These are phyloP conservation scores for Arion vulgaris DNA, from an alignment of 1,140 invertebrate species.

Conservation along the genomic window DNA sequence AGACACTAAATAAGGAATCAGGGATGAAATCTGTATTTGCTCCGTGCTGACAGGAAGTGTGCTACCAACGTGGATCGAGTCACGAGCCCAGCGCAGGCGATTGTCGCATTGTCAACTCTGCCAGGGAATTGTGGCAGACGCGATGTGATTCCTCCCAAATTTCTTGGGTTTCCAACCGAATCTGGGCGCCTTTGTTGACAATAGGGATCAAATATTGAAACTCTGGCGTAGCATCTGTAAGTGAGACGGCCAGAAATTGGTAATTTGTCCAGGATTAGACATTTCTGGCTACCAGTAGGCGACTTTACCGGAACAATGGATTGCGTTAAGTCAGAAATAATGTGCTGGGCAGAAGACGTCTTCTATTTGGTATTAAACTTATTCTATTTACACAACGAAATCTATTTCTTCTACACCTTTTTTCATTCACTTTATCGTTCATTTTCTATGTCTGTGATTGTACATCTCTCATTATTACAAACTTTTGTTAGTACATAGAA, in stretches of 20 bases:
- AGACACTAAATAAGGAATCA: background rate
- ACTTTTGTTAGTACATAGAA: no score
- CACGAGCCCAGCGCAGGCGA: background rate
- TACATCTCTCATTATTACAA: no score
- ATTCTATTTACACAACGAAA: no score
- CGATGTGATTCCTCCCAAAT: conserved; percentile 4
- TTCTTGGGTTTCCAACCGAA: conserved; percentile 8
- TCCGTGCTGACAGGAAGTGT: background rate
- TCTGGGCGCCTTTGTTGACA: background rate
- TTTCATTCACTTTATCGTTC: no score
- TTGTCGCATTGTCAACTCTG: conserved; percentile 11
- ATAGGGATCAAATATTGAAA: conserved; percentile 15
- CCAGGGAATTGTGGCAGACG: conserved; percentile 1
- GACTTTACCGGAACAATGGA: background rate
- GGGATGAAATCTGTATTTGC: background rate
- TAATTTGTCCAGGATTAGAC: conserved; percentile 16
- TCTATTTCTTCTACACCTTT: no score
- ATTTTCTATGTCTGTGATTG: no score
- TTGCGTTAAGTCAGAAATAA: conserved; percentile 15
- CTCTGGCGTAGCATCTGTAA: conserved; percentile 11
- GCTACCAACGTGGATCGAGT: background rate
- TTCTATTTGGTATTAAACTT: no score
- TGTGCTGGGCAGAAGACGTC: background rate
- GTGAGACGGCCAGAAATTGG: conserved; percentile 15
- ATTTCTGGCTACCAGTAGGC: background rate